phyloP scores from a whole-genome alignment of 2,113 vertebrate genomes.

The Theropithecus gelada region DNA sequence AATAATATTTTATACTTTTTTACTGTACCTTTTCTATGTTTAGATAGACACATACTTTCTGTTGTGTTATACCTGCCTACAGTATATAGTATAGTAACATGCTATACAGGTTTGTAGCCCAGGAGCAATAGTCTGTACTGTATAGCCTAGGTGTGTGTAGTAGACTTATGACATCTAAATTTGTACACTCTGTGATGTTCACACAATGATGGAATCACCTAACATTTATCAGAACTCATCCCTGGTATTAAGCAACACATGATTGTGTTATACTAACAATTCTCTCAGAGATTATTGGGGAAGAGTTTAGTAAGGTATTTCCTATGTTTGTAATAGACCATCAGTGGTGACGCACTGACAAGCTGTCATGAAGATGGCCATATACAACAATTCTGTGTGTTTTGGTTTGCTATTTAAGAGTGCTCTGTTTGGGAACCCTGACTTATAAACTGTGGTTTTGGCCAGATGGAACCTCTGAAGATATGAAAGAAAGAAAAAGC shows the following conservation, averaged over 20 bases:
- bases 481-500: neutral
- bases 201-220: neutral
- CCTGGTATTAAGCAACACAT: neutral
- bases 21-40: neutral
- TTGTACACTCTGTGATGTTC: neutral
- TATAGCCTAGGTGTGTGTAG: neutral
- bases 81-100: neutral
- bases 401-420: neutral
- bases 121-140: neutral
- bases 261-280: neutral
- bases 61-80: neutral
- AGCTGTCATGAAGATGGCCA: neutral
- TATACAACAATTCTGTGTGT: neutral
- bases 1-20: neutral
- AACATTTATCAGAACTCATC: neutral
- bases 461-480: neutral
- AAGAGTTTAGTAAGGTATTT: neutral
- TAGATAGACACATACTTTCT: neutral
- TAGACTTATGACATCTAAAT: neutral
- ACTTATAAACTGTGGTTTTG: neutral
- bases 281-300: neutral
- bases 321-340: neutral
- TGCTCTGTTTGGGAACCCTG: neutral
- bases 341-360: neutral
- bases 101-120: neutral